These are phyloP conservation scores for Luehdorfia chinensis DNA, from an alignment of 1,140 invertebrate genomes.

Conservation along the genomic window DNA sequence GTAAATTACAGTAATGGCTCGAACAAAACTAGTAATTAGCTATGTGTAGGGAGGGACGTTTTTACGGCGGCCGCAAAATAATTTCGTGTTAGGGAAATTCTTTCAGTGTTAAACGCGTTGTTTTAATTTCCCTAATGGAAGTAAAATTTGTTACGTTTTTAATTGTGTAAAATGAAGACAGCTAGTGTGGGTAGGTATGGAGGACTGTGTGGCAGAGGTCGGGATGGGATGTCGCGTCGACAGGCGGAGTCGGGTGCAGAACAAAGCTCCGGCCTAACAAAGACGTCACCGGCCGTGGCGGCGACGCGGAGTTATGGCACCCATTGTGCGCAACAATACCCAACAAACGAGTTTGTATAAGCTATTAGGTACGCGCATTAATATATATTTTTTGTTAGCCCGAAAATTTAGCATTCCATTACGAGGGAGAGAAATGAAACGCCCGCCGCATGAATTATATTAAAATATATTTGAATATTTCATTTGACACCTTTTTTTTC, in stretches of 20 bases:
- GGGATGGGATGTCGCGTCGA: slow-evolving; percentile 49
- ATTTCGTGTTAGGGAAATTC: slow-evolving; percentile 24
- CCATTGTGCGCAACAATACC: slow-evolving; percentile 75
- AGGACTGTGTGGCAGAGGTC: slow-evolving; percentile 34
- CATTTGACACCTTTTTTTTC: slow-evolving; percentile 75
- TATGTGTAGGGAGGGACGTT: slow-evolving; percentile 38
- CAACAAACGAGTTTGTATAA: slow-evolving; percentile 77
- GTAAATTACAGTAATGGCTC: slow-evolving; percentile 71
- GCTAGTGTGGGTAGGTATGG: slow-evolving; percentile 34
- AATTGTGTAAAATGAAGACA: slow-evolving; percentile 18
- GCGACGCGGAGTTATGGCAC: slow-evolving; percentile 73
- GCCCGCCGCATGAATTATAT: slow-evolving; percentile 76
- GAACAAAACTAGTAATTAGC: slow-evolving; percentile 66
- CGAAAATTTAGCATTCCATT: slow-evolving; percentile 77
- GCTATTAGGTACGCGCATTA: slow-evolving; percentile 76
- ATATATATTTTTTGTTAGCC: slow-evolving; percentile 76
- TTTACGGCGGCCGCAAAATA: no score
- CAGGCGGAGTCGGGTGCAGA: slow-evolving; percentile 57
- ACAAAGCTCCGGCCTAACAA: slow-evolving; percentile 71
- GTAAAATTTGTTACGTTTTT: slow-evolving; percentile 5
- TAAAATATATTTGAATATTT: slow-evolving; percentile 78
- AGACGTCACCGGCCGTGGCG: slow-evolving; percentile 71
- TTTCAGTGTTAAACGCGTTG: slow-evolving; percentile 23
- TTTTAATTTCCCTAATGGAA: slow-evolving; percentile 41
- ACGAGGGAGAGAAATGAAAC: slow-evolving; percentile 75